A percentile compares a stretch with the other conserved stretches of the same genome.
Evolutionary conservation across 2,888 invertebrate species (phyloP).

Genomic region (Microchrysa polita): DNA sequence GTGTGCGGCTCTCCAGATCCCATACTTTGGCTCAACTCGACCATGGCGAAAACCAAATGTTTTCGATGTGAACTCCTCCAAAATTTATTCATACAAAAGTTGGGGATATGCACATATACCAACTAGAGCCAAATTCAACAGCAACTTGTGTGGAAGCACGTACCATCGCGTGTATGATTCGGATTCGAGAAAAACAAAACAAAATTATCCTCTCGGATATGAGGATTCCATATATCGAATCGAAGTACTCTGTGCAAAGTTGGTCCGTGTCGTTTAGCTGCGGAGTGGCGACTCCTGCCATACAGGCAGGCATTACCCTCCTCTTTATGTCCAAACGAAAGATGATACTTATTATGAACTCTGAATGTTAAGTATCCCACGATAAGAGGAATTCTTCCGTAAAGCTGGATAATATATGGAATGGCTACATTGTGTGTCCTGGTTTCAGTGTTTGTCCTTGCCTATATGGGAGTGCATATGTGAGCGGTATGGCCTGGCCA

Average conservation of each 20-base stretch:
- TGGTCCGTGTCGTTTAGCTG: neutral
- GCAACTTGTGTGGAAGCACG: constrained; percentile 11
- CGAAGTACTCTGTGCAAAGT: constrained; percentile 12
- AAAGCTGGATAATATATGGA: constrained; percentile 19
- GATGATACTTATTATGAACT: constrained; percentile 40
- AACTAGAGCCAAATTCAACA: constrained; percentile 14
- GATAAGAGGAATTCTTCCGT: constrained; percentile 27
- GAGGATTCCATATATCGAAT: neutral
- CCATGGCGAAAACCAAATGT: constrained; percentile 2
- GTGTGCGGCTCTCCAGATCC: neutral
- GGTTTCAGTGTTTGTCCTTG: constrained; percentile 2
- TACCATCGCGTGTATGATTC: constrained; percentile 1
- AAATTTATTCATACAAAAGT: constrained; percentile 31
- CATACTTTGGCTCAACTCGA: neutral
- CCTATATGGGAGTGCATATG: neutral
- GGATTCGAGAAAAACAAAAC: constrained; percentile 34
- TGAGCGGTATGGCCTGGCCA: too few relatives aligned
- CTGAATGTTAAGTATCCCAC: constrained; percentile 39
- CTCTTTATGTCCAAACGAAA: constrained; percentile 17
- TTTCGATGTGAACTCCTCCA: constrained; percentile 9
- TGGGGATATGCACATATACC: constrained; percentile 35
- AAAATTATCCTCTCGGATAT: constrained; percentile 5
- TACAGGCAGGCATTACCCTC: too few relatives aligned
- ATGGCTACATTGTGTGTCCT: constrained; percentile 10
- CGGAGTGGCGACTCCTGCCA: neutral